Conservation (phyloP, 2,113 vertebrate genomes). For the Pseudois nayaur region DNA sequence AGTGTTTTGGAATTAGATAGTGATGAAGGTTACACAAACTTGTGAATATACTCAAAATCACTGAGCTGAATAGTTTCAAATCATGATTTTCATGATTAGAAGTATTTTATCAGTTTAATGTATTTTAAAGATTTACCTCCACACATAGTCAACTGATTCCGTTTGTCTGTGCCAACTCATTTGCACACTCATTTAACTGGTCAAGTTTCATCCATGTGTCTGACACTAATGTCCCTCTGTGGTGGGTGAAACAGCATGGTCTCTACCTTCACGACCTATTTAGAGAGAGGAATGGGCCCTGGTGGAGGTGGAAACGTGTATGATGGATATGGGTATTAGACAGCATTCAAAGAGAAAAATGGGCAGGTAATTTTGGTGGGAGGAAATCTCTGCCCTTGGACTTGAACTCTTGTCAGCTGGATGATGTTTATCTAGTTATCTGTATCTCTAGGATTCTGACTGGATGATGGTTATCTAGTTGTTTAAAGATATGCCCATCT, state of each 20-base stretch:
- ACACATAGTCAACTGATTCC: background rate
- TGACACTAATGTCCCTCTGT: background rate
- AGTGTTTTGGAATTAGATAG: background rate
- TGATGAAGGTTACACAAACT: background rate
- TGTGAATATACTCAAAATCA: background rate
- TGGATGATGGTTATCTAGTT: background rate
- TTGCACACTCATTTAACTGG: background rate
- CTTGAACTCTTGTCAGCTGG: background rate
- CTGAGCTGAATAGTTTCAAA: background rate
- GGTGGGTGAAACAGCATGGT: background rate
- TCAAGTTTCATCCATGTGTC: background rate
- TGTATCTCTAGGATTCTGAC: background rate
- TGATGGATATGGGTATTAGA: background rate
- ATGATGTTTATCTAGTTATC: background rate
- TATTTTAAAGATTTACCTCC: background rate
- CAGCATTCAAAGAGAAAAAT: background rate
- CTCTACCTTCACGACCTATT: background rate
- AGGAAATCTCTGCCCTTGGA: background rate
- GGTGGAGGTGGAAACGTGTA: background rate
- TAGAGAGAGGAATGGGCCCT: background rate
- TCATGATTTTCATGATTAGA: background rate
- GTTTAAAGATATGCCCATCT: background rate
- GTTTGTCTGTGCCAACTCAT: background rate
- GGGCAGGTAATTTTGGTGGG: background rate
- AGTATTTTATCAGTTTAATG: background rate